Evolutionary conservation across 2,797 vertebrate species (phyloP).

Genomic region (Acanthiza pusilla): DNA sequence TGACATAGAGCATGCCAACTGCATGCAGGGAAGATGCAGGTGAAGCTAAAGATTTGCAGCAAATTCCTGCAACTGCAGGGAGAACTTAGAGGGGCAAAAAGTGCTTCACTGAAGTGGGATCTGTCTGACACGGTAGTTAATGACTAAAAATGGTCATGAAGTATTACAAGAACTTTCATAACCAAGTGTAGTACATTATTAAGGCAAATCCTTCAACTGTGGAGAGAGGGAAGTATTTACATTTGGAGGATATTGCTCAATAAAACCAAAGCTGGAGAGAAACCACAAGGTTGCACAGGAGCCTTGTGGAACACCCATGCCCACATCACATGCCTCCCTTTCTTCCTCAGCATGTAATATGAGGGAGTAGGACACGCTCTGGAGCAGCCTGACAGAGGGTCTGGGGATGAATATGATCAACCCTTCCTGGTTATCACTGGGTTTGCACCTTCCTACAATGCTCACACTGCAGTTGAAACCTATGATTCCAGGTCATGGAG

Average conservation of each 20-base stretch:
- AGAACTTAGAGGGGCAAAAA: background rate
- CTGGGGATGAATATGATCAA: background rate
- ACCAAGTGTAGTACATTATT: background rate
- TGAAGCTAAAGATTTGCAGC: background rate
- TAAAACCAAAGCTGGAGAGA: background rate
- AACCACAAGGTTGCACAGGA: background rate
- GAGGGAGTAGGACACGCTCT: background rate
- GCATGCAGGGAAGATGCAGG: background rate
- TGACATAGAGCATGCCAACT: background rate
- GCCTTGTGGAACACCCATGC: background rate
- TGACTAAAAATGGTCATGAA: accelerated
- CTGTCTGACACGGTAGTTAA: background rate
- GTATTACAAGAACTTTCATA: background rate
- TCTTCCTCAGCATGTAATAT: background rate
- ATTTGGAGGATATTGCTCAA: background rate
- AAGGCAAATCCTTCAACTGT: background rate
- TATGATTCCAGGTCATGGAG: background rate
- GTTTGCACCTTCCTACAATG: background rate
- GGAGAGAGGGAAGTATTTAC: background rate
- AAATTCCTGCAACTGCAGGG: background rate
- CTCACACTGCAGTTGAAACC: background rate
- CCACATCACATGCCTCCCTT: accelerated
- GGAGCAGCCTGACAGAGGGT: background rate
- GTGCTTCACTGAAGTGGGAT: background rate
- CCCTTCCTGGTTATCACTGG: background rate